phyloP scores from a whole-genome alignment of 2,888 invertebrate species.

The Atrina japonica region DNA sequence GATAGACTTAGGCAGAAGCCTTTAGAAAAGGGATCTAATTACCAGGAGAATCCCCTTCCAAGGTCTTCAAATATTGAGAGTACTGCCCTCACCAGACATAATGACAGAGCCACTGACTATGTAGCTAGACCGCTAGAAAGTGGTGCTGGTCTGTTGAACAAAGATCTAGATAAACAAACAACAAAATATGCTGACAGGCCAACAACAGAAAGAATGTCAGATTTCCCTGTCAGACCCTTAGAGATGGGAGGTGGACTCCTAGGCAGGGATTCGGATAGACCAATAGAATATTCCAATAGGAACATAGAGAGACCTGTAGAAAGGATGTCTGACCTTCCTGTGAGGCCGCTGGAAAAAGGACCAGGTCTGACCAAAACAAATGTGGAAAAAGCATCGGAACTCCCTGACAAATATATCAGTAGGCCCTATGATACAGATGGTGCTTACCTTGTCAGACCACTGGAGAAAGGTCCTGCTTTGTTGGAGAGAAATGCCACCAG shows the following conservation, averaged over 20 bases:
- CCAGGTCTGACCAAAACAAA: neutral
- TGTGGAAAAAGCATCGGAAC: no score
- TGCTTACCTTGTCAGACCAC: neutral
- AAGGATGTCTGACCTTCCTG: neutral
- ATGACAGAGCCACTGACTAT: no score
- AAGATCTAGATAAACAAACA: no score
- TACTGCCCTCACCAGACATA: no score
- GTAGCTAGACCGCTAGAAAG: slow-evolving; percentile 13
- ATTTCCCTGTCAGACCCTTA: neutral
- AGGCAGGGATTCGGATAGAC: neutral
- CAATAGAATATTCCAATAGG: no score
- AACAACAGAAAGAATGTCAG: no score
- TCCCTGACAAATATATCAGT: no score
- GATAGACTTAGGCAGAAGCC: neutral
- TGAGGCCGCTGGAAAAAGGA: slow-evolving; percentile 9
- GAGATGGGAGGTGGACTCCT: slow-evolving; percentile 10
- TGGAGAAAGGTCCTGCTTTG: slow-evolving; percentile 20
- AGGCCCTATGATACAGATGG: neutral
- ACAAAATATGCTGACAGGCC: no score
- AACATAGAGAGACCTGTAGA: no score
- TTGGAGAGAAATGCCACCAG: slow-evolving; percentile 10
- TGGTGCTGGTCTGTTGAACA: slow-evolving; percentile 4
- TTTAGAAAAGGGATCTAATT: slow-evolving; percentile 2
- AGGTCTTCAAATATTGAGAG: no score
- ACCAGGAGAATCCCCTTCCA: neutral